Percentiles rank a stretch among this genome's conserved stretches.
phyloP scores from a whole-genome alignment of 2,113 vertebrate species.

The Psilopsiagon aymara region DNA sequence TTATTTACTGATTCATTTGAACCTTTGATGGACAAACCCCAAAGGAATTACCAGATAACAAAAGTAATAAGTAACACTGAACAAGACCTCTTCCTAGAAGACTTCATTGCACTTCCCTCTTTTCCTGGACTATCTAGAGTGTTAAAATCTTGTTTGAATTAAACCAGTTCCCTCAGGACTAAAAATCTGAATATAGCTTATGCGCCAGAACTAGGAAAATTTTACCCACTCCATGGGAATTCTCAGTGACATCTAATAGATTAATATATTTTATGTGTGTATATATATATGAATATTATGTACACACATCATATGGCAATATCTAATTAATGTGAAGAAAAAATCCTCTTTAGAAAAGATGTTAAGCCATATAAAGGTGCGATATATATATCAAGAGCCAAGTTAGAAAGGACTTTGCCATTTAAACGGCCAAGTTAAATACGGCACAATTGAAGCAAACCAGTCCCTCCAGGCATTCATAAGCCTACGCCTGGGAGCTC shows the following conservation, averaged over 20 bases:
- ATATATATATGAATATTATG: background rate
- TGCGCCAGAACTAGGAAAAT: background rate
- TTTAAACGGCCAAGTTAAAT: constrained; percentile 74
- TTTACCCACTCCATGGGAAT: background rate
- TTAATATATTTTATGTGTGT: background rate
- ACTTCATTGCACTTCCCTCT: background rate
- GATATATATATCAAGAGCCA: constrained; percentile 66
- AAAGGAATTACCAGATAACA: background rate
- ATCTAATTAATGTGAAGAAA: constrained; percentile 56
- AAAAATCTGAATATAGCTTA: background rate
- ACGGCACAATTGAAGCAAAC: constrained; percentile 55
- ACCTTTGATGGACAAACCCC: background rate
- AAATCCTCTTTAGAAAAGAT: constrained; percentile 58
- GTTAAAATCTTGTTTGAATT: background rate
- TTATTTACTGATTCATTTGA: background rate
- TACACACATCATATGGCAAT: constrained; percentile 37
- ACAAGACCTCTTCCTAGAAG: background rate
- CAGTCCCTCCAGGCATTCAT: constrained; percentile 48
- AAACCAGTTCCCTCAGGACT: background rate
- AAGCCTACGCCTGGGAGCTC: constrained; percentile 60
- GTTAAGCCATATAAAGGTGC: constrained; percentile 63
- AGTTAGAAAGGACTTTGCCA: constrained; percentile 60
- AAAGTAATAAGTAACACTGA: background rate
- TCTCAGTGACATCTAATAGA: background rate
- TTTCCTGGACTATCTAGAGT: background rate